Evolutionary conservation across 2,888 invertebrate genomes (phyloP), one percentile per base, ranked within the genome.

Genomic region (Drosophila aldrichi): DNA sequence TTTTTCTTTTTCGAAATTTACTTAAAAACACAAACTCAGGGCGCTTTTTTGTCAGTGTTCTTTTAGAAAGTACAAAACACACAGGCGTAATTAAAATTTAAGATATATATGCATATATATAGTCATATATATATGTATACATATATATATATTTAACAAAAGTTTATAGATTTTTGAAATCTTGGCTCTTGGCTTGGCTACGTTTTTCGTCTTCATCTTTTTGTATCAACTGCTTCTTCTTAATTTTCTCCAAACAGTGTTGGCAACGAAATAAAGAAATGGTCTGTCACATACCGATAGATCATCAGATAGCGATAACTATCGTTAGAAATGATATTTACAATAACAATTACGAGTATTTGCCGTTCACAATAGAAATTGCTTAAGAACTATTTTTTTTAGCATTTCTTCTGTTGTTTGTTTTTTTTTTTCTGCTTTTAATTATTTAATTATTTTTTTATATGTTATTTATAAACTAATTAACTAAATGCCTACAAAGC

Each of bases 101-200:
- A 73, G 70, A 34, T 29, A 20, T 55, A 55, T 41, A 55, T 74
- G 59, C 78, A 73, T 29, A 55, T 29, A 25, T 14, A 20, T 29
- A 18, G 4, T 3, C 12, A 40, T 70, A 80, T 80, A 58, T 82
- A 72, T n/a, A n/a, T 22, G n/a, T 12, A 16, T 29, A 12, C 40
- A 4, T 54, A 62, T 10, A 41, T 55, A 41, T 71, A 81, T 81
- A 61, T 83, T 81, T 79, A 86, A 89, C 88, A 86, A 87, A 86
- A 80, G 74, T 86, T 86, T 89, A 89, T 85, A 89, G 90, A 86
- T 89, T 86, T 89, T 86, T 73, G 70, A 86, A 86, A 86, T 86
- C 86, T 85, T 77, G 89, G 88, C 82, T 84, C 81, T 83, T 86
- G 89, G 87, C 82, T 83, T 86, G 73, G 79, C 80, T 74, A 65